phyloP scores from a whole-genome alignment of 2,888 invertebrate genomes.

The Callimorpha dominula region DNA sequence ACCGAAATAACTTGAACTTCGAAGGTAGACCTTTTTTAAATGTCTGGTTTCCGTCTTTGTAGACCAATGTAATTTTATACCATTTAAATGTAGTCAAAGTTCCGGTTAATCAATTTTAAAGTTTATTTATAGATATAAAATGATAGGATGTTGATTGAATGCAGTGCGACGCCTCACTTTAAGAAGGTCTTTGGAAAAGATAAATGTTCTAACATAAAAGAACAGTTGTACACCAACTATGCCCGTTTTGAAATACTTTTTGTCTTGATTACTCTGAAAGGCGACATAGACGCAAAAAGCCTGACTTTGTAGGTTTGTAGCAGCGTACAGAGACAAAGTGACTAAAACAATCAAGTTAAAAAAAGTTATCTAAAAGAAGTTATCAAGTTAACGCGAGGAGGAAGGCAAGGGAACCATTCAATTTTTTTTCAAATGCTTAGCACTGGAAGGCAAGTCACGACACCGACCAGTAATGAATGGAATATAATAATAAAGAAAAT shows the following conservation, averaged over 20 bases:
- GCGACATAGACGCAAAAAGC: background rate
- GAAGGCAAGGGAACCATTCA: background rate
- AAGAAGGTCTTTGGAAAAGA: too few relatives aligned
- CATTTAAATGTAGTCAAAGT: background rate
- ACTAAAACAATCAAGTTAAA: background rate
- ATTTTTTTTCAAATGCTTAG: background rate
- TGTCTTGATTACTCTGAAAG: too few relatives aligned
- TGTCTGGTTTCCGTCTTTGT: slow-evolving; percentile 23
- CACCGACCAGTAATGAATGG: background rate
- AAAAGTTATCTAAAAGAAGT: background rate
- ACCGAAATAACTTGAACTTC: slow-evolving; percentile 28
- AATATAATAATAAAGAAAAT: background rate
- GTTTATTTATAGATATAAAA: background rate
- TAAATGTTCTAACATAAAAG: too few relatives aligned
- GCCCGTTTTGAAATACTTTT: too few relatives aligned
- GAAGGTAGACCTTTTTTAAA: slow-evolving; percentile 23
- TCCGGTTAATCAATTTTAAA: background rate
- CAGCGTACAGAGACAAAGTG: background rate
- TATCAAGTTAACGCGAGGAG: background rate
- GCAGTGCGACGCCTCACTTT: too few relatives aligned
- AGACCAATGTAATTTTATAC: background rate
- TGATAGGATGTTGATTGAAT: background rate
- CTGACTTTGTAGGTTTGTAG: background rate
- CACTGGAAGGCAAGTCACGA: background rate
- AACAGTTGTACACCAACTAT: too few relatives aligned